phyloP scores from a whole-genome alignment of 2,888 invertebrate genomes.

The Mimachlamys varia region DNA sequence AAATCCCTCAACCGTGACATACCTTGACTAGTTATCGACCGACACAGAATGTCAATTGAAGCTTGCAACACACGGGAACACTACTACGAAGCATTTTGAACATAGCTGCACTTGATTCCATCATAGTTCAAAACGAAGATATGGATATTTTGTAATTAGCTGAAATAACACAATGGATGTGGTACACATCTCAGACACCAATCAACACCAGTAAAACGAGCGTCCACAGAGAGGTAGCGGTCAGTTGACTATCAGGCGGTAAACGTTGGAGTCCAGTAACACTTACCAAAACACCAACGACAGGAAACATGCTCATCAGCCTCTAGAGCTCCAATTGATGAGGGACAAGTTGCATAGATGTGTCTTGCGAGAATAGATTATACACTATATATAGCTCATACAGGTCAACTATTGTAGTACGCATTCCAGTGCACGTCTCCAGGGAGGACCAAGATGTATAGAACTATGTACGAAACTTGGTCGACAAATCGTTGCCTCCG shows the following conservation, averaged over 20 bases:
- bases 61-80: too few relatives aligned
- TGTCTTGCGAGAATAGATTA: background rate
- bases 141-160: too few relatives aligned
- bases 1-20: too few relatives aligned
- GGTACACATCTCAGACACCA: background rate
- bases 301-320: background rate
- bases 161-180: background rate
- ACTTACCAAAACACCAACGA: background rate
- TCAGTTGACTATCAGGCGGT: too few relatives aligned
- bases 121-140: too few relatives aligned
- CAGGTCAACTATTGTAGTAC: constrained; percentile 23
- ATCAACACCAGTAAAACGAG: background rate
- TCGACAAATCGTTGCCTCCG: background rate
- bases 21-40: too few relatives aligned
- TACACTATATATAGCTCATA: background rate
- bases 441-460: background rate
- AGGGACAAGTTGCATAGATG: background rate
- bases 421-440: background rate
- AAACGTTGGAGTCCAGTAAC: background rate
- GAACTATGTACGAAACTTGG: background rate
- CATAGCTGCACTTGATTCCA: too few relatives aligned
- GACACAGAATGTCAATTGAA: too few relatives aligned
- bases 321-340: background rate
- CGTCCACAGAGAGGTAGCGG: too few relatives aligned
- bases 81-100: too few relatives aligned